These are phyloP conservation scores for Enteromius radiatus DNA, from an alignment of 2,797 vertebrate genomes.

Conservation along the genomic window DNA sequence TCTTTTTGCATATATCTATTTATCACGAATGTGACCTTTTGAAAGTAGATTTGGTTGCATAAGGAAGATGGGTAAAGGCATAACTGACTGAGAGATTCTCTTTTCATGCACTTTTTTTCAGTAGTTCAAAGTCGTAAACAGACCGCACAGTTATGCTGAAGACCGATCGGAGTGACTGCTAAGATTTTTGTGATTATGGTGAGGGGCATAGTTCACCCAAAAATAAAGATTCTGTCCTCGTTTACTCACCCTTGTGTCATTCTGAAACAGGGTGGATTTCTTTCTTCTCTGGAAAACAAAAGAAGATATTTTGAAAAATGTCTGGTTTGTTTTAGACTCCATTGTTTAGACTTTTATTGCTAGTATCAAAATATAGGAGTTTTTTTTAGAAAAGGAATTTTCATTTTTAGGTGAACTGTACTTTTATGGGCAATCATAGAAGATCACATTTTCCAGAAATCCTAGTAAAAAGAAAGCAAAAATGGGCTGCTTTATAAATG, in stretches of 20 bases:
- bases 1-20: conserved; percentile 54
- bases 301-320: neutral
- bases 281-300: neutral
- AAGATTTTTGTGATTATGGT: conserved; percentile 3
- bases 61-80: conserved; percentile 44
- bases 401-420: neutral
- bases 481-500: neutral
- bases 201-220: conserved; percentile 2
- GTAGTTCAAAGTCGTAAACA: conserved; percentile 47
- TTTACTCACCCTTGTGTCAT: neutral
- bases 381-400: neutral
- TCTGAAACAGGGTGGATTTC: neutral
- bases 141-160: conserved; percentile 29
- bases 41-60: conserved; percentile 45
- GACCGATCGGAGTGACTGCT: conserved; percentile 27
- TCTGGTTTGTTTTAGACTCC: too few species aligned
- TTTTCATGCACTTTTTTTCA: conserved; percentile 49
- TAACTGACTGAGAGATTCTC: conserved; percentile 38
- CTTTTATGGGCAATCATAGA: neutral
- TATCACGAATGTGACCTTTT: conserved; percentile 55
- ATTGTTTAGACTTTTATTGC: neutral
- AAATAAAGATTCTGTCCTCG: neutral
- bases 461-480: neutral
- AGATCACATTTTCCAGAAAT: neutral
- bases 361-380: neutral